Base-by-base conservation (phyloP, 2,888 invertebrate genomes). In the Acleris holmiana region DNA sequence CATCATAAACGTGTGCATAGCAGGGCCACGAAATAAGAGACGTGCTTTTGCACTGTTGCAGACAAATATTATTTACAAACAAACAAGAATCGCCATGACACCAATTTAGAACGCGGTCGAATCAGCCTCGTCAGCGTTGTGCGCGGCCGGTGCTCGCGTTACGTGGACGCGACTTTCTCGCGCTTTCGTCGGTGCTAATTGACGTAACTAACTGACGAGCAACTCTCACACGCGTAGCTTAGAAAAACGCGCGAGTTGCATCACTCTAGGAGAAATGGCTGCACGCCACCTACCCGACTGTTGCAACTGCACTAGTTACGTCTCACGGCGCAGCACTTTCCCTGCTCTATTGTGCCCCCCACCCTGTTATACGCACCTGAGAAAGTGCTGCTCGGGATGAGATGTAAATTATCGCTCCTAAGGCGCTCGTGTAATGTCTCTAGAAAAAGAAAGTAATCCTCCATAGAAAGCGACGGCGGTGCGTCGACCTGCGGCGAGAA, bases 211-310 rank as follows among this genome's bases (percentile, higher is more conserved):
- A 71, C 88, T 81, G 88, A 84, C 84, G 82, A 88, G 80, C 84
- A 81, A 85, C 86, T 88, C 90, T 88, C 90, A 85, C 88, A 86
- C 87, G 83, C 89, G 84, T 79, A 73, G 81, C 78, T 77, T 76
- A 86, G 82, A 91, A 89, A 89, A 90, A 89, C 84, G 81, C 82
- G 79, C 78, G 72, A 71, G 87, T 91, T 91, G 88, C 91, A 91
- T 91, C 91, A 91, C 85, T 80, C 79, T 84, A 83, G 80, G 89
- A 90, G 90, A 91, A 91, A 91, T 91, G 87, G 83, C 81, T 89
- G 91, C 90, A 89, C 88, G 89, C 88, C 74, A 88, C 83, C 80
- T 76, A 79, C 75, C 49, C 57, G 48, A 81, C 82, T 83, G 79
- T 86, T 88, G 88, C 88, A 85, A 86, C 82, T 89, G 89, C 87